A percentile compares a stretch with the other conserved stretches of the same genome.
Conservation (phyloP, 2,888 invertebrate species). For the Mythimna pallens region DNA sequence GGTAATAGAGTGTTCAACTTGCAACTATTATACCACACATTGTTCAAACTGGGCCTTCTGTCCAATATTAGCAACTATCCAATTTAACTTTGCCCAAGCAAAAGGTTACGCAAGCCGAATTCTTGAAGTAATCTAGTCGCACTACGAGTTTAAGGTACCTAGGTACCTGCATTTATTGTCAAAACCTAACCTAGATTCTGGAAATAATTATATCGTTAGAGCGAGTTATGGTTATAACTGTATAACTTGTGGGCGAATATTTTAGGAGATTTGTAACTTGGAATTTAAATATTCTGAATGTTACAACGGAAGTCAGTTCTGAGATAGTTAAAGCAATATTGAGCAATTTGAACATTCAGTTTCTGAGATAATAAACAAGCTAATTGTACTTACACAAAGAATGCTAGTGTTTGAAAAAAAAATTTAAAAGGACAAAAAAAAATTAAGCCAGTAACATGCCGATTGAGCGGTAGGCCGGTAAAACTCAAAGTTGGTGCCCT, state of each 20-base stretch:
- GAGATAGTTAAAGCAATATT: neutral
- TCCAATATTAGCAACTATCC: neutral
- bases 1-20: neutral
- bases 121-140: constrained; percentile 52
- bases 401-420: no score
- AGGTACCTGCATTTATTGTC: constrained; percentile 55
- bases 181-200: constrained; percentile 52
- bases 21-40: neutral
- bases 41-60: constrained; percentile 24
- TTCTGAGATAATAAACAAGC: neutral
- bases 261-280: constrained; percentile 12
- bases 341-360: neutral
- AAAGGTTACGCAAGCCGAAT: constrained; percentile 60
- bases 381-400: no score
- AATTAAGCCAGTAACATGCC: no score
- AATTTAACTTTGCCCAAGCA: constrained; percentile 34
- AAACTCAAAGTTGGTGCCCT: no score
- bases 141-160: constrained; percentile 21
- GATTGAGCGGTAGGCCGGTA: no score
- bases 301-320: constrained; percentile 1
- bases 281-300: constrained; percentile 8
- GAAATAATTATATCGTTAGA: constrained; percentile 48
- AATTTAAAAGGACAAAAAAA: no score
- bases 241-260: neutral
- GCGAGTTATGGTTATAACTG: constrained; percentile 26